These are phyloP conservation scores for Eledone cirrhosa DNA, from an alignment of 2,888 invertebrate genomes.

Conservation along the genomic window DNA sequence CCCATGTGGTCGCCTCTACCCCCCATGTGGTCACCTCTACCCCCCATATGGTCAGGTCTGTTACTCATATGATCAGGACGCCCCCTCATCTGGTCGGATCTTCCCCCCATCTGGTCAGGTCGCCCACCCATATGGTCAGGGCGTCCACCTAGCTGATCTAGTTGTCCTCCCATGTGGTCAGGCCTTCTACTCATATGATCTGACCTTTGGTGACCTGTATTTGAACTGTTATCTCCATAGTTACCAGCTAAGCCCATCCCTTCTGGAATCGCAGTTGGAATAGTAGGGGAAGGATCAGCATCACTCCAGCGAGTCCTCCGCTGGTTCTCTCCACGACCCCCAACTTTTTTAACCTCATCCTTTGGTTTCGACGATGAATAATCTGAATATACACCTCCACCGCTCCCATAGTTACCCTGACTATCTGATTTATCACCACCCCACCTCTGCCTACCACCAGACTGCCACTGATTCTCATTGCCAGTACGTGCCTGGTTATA, in stretches of 20 bases:
- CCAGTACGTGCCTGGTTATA: neutral
- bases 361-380: slow-evolving; percentile 11
- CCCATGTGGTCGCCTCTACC: neutral
- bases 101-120: slow-evolving; percentile 11
- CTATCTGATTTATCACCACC: neutral
- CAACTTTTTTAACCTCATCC: neutral
- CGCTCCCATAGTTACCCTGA: neutral
- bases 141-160: neutral
- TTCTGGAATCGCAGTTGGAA: neutral
- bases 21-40: neutral
- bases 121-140: neutral
- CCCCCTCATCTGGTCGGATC: neutral
- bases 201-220: neutral
- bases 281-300: neutral
- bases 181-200: slow-evolving; percentile 7
- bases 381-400: slow-evolving; percentile 5
- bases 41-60: neutral
- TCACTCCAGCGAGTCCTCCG: slow-evolving; percentile 22
- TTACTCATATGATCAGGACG: slow-evolving; percentile 12
- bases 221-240: neutral
- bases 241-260: neutral
- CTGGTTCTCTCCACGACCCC: slow-evolving; percentile 15
- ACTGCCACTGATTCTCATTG: slow-evolving; percentile 4
- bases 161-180: neutral
- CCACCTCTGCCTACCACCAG: neutral